A percentile compares a stretch with the other conserved stretches of the same genome.
Conservation (phyloP, 2,113 vertebrate genomes). For the Climacteris rufus region DNA sequence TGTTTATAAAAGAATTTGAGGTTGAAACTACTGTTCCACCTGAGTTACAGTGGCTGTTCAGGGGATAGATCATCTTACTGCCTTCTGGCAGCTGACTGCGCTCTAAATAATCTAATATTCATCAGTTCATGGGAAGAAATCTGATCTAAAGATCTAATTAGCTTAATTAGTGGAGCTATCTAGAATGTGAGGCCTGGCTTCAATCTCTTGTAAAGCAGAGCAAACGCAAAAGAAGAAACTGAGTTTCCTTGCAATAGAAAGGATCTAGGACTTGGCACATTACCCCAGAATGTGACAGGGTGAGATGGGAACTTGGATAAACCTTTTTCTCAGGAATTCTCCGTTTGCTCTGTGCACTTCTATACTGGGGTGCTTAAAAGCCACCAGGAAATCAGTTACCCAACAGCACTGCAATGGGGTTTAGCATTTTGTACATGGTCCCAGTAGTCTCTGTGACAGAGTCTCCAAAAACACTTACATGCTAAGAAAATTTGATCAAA, state of each 20-base stretch:
- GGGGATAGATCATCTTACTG: neutral
- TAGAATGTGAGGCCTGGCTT: neutral
- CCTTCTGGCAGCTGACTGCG: neutral
- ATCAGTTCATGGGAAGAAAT: neutral
- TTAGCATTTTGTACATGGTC: neutral
- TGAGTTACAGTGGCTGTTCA: neutral
- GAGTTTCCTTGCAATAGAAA: neutral
- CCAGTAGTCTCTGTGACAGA: neutral
- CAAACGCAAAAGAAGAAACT: neutral
- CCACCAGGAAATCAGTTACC: accelerated
- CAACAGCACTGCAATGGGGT: accelerated
- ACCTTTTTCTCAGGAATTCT: neutral
- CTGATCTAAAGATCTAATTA: neutral
- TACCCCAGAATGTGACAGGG: neutral
- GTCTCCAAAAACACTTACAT: neutral
- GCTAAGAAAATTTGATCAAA: neutral
- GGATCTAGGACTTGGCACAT: neutral
- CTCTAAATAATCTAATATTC: neutral
- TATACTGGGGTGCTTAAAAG: neutral
- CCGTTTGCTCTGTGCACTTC: neutral
- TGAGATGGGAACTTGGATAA: neutral
- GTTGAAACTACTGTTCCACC: neutral
- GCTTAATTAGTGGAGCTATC: neutral
- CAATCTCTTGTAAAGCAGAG: neutral
- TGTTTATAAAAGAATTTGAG: neutral